Conservation (phyloP, 2,113 vertebrate genomes). For the Pitta sordida region DNA sequence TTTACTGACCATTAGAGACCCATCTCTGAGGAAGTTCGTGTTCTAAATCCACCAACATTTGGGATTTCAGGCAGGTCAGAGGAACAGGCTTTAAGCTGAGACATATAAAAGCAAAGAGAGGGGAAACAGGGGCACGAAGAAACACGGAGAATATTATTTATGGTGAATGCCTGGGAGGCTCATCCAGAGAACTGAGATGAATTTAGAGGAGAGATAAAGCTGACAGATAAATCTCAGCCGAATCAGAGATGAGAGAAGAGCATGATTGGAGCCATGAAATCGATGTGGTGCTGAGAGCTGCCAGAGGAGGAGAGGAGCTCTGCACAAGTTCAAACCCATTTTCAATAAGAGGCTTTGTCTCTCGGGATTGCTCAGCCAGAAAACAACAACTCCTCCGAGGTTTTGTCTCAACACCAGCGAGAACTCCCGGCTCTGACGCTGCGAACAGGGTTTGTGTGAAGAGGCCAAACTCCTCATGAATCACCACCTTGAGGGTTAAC, state of each 20-base stretch:
- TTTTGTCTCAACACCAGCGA: neutral
- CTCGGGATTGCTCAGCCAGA: neutral
- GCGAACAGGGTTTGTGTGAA: neutral
- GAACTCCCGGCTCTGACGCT: neutral
- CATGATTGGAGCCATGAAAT: neutral
- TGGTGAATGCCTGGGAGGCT: neutral
- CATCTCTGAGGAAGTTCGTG: neutral
- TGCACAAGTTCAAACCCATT: neutral
- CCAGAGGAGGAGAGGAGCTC: neutral
- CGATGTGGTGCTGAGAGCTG: constrained; percentile 36
- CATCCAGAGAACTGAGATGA: neutral
- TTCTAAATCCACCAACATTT: neutral
- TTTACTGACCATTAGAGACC: neutral
- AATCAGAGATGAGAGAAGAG: constrained; percentile 3
- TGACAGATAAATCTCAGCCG: constrained; percentile 27
- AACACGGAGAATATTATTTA: neutral
- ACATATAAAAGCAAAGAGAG: neutral
- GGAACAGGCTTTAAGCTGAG: neutral
- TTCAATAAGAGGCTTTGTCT: neutral
- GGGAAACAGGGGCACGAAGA: neutral
- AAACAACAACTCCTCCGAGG: neutral
- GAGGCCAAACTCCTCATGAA: constrained; percentile 24
- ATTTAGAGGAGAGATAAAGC: constrained; percentile 32
- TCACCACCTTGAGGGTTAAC: neutral
- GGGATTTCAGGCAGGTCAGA: neutral